These are phyloP conservation scores for Cheiracanthium punctorium DNA, from an alignment of 2,888 invertebrate genomes.

Conservation along the genomic window DNA sequence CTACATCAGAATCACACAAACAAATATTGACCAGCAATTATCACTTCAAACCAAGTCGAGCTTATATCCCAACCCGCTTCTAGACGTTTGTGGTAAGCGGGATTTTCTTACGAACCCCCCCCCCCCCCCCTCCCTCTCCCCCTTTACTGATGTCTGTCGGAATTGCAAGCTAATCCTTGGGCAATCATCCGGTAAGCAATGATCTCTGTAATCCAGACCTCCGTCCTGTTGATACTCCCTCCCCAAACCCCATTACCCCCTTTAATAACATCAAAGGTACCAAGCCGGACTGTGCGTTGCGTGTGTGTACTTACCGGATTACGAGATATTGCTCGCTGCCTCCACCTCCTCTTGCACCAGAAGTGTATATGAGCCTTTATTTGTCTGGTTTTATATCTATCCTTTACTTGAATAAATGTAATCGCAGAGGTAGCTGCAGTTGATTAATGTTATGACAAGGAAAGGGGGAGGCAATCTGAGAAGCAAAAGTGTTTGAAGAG, in stretches of 20 bases:
- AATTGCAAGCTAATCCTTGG: slow-evolving; percentile 28
- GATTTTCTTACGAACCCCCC: no score
- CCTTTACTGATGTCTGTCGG: neutral
- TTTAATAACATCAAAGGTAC: slow-evolving; percentile 32
- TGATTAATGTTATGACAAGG: no score
- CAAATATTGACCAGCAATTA: no score
- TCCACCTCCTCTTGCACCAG: no score
- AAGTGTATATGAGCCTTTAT: neutral
- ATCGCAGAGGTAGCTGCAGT: neutral
- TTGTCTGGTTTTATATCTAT: neutral
- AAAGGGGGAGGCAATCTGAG: no score
- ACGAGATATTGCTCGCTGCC: neutral
- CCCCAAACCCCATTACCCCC: no score
- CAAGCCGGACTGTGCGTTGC: neutral
- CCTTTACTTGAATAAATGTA: neutral
- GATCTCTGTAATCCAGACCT: slow-evolving; percentile 21
- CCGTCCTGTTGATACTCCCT: slow-evolving; percentile 28
- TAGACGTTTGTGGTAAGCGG: no score
- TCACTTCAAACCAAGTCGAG: no score
- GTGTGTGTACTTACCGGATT: slow-evolving; percentile 13
- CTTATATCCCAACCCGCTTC: no score
- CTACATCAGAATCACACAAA: no score
- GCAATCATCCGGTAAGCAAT: slow-evolving; percentile 20
- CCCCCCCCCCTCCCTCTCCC: no score
- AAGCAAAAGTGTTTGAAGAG: no score